Base-by-base conservation (phyloP, 2,797 vertebrate genomes). In the Balearica regulorum region DNA sequence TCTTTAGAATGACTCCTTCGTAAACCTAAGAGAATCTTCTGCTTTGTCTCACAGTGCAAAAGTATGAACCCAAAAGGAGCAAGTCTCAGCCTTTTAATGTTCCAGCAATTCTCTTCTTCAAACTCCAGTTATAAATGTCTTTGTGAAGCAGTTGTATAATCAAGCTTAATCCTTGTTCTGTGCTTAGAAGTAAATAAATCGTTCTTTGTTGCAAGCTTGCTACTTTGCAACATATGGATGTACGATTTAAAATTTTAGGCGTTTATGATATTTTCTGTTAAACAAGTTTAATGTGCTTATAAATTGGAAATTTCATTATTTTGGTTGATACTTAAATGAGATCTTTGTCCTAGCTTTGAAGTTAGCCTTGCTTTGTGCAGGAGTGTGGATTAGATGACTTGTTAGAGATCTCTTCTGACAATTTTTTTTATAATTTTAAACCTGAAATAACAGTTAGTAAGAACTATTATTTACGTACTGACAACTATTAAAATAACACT, bases 201-300 rank as follows among this genome's bases (percentile, higher is more conserved):
- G 19, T 41, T 76, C 5, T 81, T 57, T 79, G 9, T 84, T 68
- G 41, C 24, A 29, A 25, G 68, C 21, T 72, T 65, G 10, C 9
- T 60, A 6, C 20, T 79, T 69, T 35, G 6, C 0, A 3, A 5
- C 15, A 5, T 44, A 11, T 9, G 11, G 7, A 25, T 11, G 5
- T 66, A 33, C 3, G 4, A 48, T 43, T 46, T 64, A 43, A 70
- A 48, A 51, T 65, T 46, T 41, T 60, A 55, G 9, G 2, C 69
- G 33, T 73, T 66, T 66, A 26, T 2, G 2, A 3, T 83, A 20
- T 60, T 93, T 71, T 78, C 35, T 83, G 10, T 85, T 71, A 29
- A 89, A 65, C 25, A 73, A 39, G 43, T 64, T 44, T 31, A 43
- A 39, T 29, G 8, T 70, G 7, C 71, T 53, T 64, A 54, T 61